Conservation (phyloP, 2,797 vertebrate genomes). For the Centropyge bicolor region DNA sequence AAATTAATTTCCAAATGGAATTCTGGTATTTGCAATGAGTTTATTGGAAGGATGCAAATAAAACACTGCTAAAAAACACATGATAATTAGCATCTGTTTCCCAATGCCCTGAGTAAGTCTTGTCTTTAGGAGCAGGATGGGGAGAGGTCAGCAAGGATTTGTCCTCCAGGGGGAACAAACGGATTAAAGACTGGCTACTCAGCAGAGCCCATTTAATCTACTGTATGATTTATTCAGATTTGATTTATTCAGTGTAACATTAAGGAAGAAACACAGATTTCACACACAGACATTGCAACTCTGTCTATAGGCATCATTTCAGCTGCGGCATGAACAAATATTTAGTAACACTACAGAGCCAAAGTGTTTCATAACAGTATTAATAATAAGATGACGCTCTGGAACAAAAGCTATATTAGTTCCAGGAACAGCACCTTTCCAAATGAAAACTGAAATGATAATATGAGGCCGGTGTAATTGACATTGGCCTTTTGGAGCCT, state of each 20-base stretch:
- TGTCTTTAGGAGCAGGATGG: slow-evolving; percentile 40
- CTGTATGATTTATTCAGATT: slow-evolving; percentile 69
- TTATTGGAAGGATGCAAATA: not conserved
- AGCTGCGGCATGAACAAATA: slow-evolving; percentile 6
- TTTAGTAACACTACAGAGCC: not conserved
- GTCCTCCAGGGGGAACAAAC: slow-evolving; percentile 61
- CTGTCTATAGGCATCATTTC: slow-evolving; percentile 2
- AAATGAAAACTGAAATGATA: slow-evolving; percentile 30
- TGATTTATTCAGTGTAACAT: slow-evolving; percentile 64
- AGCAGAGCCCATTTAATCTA: slow-evolving; percentile 66
- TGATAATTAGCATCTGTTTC: slow-evolving; percentile 43
- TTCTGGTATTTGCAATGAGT: not conserved
- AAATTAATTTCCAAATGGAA: slow-evolving; percentile 9
- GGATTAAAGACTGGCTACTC: slow-evolving; percentile 72
- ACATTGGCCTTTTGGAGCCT: slow-evolving; percentile 12
- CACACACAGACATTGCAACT: slow-evolving; percentile 25
- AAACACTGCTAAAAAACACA: slow-evolving; percentile 18
- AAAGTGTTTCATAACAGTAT: not conserved
- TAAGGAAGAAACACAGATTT: slow-evolving; percentile 29
- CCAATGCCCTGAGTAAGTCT: slow-evolving; percentile 40
- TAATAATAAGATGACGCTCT: slow-evolving; percentile 18
- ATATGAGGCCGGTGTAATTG: slow-evolving; percentile 13
- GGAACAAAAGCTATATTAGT: slow-evolving; percentile 16
- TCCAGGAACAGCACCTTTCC: slow-evolving; percentile 16
- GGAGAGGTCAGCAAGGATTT: slow-evolving; percentile 70